Evolutionary conservation across 2,113 vertebrate species (phyloP), one percentile per base, ranked within the genome.

Genomic region (Calonectris borealis): DNA sequence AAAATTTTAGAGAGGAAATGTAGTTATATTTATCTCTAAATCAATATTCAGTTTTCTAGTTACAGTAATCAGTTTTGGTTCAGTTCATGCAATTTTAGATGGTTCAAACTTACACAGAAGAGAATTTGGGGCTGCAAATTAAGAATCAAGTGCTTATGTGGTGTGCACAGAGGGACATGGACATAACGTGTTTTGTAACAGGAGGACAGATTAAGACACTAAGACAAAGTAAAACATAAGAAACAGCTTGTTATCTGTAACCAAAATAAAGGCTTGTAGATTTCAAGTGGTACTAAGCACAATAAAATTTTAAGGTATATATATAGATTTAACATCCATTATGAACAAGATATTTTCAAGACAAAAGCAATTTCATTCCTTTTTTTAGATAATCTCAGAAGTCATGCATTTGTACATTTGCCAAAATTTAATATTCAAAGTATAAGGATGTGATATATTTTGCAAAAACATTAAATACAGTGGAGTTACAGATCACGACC

Each of bases 21-120:
- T 78, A 82, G 57, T 71, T 91, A 69, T 93, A 88, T 78, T 96
- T 94, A 86, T 77, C 62, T 83, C 75, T 88, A 86, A 93, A 83
- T 93, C 95, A 86, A 93, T 90, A 86, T 51, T 94, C 51, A 70
- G 55, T 83, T 93, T 94, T 92, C 68, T 73, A 93, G 62, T 70
- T 90, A 73, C 13, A 65, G 46, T 57, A 94, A 92, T 91, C 2
- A 22, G 40, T 69, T 90, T 93, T 58, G 68, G 16, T 95, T 90
- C 44, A 44, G 55, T 69, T 93, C 25, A 70, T 38, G 29, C n/a
- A 90, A 79, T 66, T 88, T 85, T 88, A 62, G 25, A 66, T 70
- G 13, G 36, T 62, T 85, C 54, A 91, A 10, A 73, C n/a, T 70
- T 42, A 57, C 12, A 57, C 10, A 69, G 26, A 95, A 78, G 49